Evolutionary conservation across 2,113 vertebrate genomes (phyloP), one percentile per base, ranked within the genome.

Genomic region (Dicaeum eximium): DNA sequence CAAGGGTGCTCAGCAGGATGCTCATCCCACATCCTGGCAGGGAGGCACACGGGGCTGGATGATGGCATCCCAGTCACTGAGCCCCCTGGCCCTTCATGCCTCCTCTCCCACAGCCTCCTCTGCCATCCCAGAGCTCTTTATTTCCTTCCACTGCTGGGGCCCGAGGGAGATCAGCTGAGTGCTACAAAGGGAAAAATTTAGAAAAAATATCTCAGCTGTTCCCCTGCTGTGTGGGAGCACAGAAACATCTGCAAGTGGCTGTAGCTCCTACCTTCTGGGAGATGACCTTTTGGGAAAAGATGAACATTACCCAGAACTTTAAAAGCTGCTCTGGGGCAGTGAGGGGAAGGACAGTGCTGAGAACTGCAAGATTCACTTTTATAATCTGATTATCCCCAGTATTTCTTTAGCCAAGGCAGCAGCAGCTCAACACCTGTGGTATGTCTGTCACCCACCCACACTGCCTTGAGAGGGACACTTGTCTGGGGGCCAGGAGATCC

Each of bases 1-100:
- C 1, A 1, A 47, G 37, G n/a, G 27, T 0, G 3, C 18, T 67
- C 48, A 54, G 58, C 0, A 1, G 38, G 56, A n/a, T 1, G 2
- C 31, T 44, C 31, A 40, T 22, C 66, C 47, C 4, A 0, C 14
- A 19, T 19, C 66, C 73, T 66, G 56, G 28, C 60, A 40, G 0
- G 0, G 64, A 18, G 11, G 11, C 27, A 73, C 10, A 2, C 0
- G 13, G 33, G 47, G 45, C 27, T 62, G 73, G 45, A 14, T 40
- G 35, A 11, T 1, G 5, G 15, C 1, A 3, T 20, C 65, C 1
- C 4, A 17, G 15, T 10, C 48, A 33, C 47, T 0, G 22, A 95
- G 24, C 24, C 28, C 53, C 25, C 37, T 50, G 56, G 25, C 16
- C 54, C 27, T 37, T 24, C 4, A 0, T 2, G 5, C 21, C 35